Base-by-base conservation (phyloP, 1,140 invertebrate species). In the Marisa cornuarietis region DNA sequence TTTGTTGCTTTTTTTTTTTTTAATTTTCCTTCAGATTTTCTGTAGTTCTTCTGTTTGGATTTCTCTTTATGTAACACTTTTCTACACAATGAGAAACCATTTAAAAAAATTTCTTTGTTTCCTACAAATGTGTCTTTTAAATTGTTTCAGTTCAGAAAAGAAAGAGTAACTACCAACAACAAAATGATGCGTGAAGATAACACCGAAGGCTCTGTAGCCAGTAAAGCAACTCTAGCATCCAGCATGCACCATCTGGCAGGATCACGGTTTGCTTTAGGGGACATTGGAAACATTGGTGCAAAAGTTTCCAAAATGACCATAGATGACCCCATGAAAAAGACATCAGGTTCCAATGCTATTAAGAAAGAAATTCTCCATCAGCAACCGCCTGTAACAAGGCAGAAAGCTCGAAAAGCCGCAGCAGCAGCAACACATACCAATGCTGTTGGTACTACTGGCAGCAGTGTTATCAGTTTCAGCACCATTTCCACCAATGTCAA, bases 281-380 rank as follows among this genome's bases (percentile, higher is more conserved):
- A 90, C 79, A 90, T 90, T 77, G 87, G 87, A 14, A 90, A 90
- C 79, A 89, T 90, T 79, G 87, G 87, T 11, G 89, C 89, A 72
- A 89, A 88, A 78, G 89, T 90, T 0, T 88, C 87, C 16, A 86
- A 85, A 16, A 85, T 88, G 68, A 84, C 85, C 22, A 86, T 88
- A 52, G 54, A 58, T 58, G 85, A 88, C 58, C 81, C 84, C 62
- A 81, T 58, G 42, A 84, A 83, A 58, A 88, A 86, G 76, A 84
- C 84, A 16, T 51, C 58, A 22, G 72, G 52, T 26, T 68, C 58
- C 58, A 80, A 79, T 66, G 83, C 83, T 13, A 79, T 88, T 13
- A 88, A 88, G 68, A 88, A 89, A 75, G 88, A 88, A 82, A 87
- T 88, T 42, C 69, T 88, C 42, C 84, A 87, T 63, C 79, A 77